phyloP scores from a whole-genome alignment of 2,113 vertebrate genomes.

The Cervus canadensis region DNA sequence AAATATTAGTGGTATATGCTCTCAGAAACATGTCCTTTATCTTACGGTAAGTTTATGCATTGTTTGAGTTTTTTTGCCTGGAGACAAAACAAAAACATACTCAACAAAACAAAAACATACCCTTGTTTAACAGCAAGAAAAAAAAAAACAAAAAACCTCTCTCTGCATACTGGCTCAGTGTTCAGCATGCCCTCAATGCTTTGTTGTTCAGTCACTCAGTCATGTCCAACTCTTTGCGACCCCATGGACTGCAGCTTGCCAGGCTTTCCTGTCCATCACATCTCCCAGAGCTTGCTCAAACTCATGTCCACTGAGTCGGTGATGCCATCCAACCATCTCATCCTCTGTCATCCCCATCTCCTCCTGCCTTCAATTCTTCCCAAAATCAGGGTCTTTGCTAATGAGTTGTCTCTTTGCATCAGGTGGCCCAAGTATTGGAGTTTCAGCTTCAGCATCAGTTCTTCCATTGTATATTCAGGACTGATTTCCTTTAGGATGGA shows the following conservation, averaged over 20 bases:
- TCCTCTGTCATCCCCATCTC: too few relatives aligned
- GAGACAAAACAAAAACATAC: neutral
- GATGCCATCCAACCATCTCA: too few relatives aligned
- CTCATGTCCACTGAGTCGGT: too few relatives aligned
- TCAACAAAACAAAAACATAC: neutral
- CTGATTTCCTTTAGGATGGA: too few relatives aligned
- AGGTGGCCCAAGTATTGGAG: too few relatives aligned
- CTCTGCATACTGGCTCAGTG: neutral
- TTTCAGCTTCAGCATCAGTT: too few relatives aligned
- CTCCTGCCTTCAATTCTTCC: too few relatives aligned
- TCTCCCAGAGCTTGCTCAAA: too few relatives aligned
- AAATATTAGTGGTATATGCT: neutral
- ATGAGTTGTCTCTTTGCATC: too few relatives aligned
- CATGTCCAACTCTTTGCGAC: fast-evolving
- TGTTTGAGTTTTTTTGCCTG: neutral
- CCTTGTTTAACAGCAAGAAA: neutral
- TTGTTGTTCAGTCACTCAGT: neutral
- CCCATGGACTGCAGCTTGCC: fast-evolving
- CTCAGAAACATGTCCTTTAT: neutral
- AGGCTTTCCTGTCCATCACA: too few relatives aligned
- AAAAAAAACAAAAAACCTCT: too few relatives aligned
- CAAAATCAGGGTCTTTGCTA: too few relatives aligned
- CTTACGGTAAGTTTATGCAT: fast-evolving
- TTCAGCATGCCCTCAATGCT: neutral
- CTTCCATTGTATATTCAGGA: fast-evolving